Base-by-base conservation (phyloP, 1,140 invertebrate genomes). In the Pteromalus puparum region DNA sequence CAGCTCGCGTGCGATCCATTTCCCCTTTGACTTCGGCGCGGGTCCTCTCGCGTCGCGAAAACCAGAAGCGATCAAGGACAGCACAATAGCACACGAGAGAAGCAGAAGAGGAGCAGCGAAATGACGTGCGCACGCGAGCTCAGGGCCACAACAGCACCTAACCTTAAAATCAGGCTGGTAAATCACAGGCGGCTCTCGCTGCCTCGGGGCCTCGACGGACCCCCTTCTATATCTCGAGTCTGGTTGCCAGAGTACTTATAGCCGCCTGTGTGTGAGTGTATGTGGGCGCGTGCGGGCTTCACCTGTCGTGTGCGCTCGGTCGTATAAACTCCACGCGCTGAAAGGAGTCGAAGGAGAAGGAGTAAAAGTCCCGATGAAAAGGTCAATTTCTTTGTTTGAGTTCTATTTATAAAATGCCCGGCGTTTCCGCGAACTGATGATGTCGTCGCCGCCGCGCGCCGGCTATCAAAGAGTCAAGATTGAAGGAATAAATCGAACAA, bases 101-200 rank as follows among this genome's bases (percentile, higher is more conserved):
- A 2, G 30, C 30, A 34, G 26, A 85, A 61, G 46, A 46, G 70
- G 46, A 46, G 70, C 38, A 30, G 46, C 12, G 10, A 53, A 12
- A 26, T 5, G 1, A 34, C 42, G 46, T 73, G 46, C 42, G 5
- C 12, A 21, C 9, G n/a, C 26, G 67, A 38, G 68, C 48, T 84
- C 70, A 79, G n/a, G 85, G 72, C 53, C 18, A 74, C 67, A 24
- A 21, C 74, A 79, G 73, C 75, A 46, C 85, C 87, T 87, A 88
- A 87, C 88, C 88, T 88, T 88, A 89, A 90, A 90, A 89, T 88
- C 87, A 87, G 85, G 81, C 88, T 86, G 87, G 90, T 91, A 91
- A 90, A 90, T 91, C 90, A 90, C 46, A 34, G 18, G 30, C 15
- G 80, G n/a, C 4, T 13, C 24, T 70, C 48, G 6, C n/a, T 48